Conservation (phyloP, 1,140 invertebrate species). For the Brachionus angularis region DNA sequence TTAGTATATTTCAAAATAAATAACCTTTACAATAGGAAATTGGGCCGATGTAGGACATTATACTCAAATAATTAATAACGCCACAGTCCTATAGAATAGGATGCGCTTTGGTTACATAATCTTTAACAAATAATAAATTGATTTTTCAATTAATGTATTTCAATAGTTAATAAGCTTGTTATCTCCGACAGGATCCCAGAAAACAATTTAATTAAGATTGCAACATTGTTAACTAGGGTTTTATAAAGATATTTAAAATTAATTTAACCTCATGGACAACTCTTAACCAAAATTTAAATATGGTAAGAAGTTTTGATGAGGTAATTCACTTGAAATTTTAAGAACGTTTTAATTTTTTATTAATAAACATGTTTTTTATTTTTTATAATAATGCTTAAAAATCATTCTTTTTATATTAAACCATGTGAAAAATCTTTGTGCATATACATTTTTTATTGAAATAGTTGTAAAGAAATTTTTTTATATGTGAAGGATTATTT, state of each 20-base stretch:
- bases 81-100: constrained; percentile 7
- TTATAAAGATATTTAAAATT: constrained; percentile 44
- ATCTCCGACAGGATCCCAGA: constrained; percentile 42
- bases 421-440: background rate
- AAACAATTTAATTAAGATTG: constrained; percentile 40
- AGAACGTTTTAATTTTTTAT: background rate
- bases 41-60: constrained; percentile 28
- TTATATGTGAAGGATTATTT: background rate
- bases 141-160: background rate
- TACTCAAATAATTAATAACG: constrained; percentile 29
- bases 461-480: background rate
- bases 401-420: background rate
- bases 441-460: background rate
- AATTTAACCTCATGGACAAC: constrained; percentile 43
- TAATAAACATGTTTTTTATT: background rate
- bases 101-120: background rate
- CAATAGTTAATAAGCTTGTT: background rate
- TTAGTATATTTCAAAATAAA: background rate
- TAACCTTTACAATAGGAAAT: background rate
- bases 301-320: constrained; percentile 38
- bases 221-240: constrained; percentile 44
- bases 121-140: no score
- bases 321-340: background rate
- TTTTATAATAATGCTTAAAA: no score
- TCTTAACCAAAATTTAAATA: constrained; percentile 11